Percentiles rank a stretch among this genome's conserved stretches.
These are phyloP conservation scores for Psilopsiagon aymara DNA, from an alignment of 2,113 vertebrate species.

Conservation along the genomic window DNA sequence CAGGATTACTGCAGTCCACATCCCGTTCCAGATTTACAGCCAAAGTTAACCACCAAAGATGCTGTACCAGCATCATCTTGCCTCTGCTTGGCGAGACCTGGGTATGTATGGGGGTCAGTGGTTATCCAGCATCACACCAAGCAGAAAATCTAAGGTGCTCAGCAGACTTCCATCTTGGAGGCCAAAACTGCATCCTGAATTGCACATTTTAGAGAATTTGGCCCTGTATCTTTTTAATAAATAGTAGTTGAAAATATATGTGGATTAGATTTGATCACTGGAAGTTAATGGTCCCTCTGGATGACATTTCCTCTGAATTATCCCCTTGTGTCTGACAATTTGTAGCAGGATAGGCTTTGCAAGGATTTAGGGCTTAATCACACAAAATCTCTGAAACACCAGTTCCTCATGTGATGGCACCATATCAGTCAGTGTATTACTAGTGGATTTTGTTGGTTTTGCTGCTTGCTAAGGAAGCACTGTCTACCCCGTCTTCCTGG, in stretches of 20 bases:
- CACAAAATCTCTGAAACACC: not conserved
- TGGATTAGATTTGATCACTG: not conserved
- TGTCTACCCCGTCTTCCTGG: not conserved
- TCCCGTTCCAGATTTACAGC: not conserved
- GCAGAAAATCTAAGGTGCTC: not conserved
- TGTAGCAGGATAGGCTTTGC: not conserved
- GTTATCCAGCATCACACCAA: rapidly evolving
- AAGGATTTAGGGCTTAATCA: not conserved
- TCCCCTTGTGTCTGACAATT: not conserved
- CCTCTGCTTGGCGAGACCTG: not conserved
- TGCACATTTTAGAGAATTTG: not conserved
- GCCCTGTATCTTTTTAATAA: not conserved
- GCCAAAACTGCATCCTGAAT: not conserved
- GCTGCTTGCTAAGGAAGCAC: not conserved
- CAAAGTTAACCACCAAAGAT: not conserved
- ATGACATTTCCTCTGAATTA: not conserved
- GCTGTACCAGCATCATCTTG: not conserved
- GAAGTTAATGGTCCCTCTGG: not conserved
- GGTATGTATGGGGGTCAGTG: not conserved
- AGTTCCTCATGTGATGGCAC: not conserved
- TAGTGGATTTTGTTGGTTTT: not conserved
- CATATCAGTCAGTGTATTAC: not conserved
- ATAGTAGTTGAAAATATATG: not conserved
- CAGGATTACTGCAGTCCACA: not conserved
- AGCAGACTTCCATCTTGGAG: not conserved